These are phyloP conservation scores for Anguilla marmorata DNA, from an alignment of 2,797 vertebrate genomes.

Conservation along the genomic window DNA sequence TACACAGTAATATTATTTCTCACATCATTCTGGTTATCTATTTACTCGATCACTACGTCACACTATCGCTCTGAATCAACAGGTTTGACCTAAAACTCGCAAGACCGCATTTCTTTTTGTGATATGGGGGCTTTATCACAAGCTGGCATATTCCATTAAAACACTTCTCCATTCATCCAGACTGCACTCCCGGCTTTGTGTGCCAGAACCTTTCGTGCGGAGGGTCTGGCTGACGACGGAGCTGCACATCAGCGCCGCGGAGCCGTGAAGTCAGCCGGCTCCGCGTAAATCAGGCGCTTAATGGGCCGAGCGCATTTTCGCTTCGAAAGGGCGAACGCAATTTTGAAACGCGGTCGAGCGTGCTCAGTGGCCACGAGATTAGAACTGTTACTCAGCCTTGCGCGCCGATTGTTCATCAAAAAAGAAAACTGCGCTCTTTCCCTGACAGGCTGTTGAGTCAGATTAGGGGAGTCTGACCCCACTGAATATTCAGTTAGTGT, in stretches of 20 bases:
- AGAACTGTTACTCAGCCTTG: constrained; percentile 48
- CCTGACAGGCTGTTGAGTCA: too few relatives aligned
- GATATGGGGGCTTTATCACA: background rate
- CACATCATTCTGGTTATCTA: background rate
- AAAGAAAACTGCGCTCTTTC: background rate
- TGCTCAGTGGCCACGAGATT: constrained; percentile 41
- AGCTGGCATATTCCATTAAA: background rate
- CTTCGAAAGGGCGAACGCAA: background rate
- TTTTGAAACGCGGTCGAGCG: constrained; percentile 39
- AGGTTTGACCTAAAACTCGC: background rate
- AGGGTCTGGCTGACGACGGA: too few relatives aligned
- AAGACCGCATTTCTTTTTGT: background rate
- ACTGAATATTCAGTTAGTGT: background rate
- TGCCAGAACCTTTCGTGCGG: constrained; percentile 29
- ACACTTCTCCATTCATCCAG: background rate
- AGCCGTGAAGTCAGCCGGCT: constrained; percentile 38
- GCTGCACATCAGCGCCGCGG: background rate
- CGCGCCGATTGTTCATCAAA: background rate
- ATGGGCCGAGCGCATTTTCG: constrained; percentile 50
- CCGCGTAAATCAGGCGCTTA: constrained; percentile 55
- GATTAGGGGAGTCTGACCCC: background rate
- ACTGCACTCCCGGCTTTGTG: background rate
- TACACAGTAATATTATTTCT: background rate
- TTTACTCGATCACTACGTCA: background rate
- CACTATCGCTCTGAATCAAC: background rate